These are phyloP conservation scores for Sarcophaga peregrina DNA, from an alignment of 1,140 invertebrate species.

Conservation along the genomic window DNA sequence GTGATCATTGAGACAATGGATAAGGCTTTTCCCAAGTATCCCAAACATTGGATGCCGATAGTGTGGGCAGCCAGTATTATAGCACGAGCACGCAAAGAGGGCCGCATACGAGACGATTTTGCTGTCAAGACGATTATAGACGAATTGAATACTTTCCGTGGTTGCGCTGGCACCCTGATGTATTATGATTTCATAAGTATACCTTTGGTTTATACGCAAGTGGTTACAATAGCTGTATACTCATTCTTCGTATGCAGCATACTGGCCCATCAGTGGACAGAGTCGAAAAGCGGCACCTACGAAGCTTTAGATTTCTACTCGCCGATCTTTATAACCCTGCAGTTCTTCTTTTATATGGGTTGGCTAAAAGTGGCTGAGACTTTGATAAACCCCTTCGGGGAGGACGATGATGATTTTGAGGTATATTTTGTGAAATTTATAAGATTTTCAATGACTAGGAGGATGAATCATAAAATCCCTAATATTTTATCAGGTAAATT, in stretches of 20 bases:
- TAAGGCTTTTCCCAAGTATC: constrained; percentile 83
- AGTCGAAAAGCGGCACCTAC: constrained; percentile 59
- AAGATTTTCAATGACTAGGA: not conserved
- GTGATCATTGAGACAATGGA: constrained; percentile 83
- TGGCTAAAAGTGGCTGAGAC: constrained; percentile 88
- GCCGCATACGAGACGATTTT: constrained; percentile 90
- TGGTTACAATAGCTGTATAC: constrained; percentile 91
- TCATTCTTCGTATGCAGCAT: constrained; percentile 82
- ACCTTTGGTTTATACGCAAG: constrained; percentile 94
- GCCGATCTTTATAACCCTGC: constrained; percentile 82
- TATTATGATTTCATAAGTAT: constrained; percentile 93
- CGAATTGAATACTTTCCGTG: constrained; percentile 88
- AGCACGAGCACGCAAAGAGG: constrained; percentile 87
- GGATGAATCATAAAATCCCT: no score
- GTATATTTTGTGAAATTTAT: constrained; percentile 48
- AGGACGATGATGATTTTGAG: constrained; percentile 82
- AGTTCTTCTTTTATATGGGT: constrained; percentile 89
- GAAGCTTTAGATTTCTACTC: constrained; percentile 78
- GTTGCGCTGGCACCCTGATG: constrained; percentile 81
- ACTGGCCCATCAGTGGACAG: constrained; percentile 82
- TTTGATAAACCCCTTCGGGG: constrained; percentile 86
- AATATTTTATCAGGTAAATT: constrained; percentile 77
- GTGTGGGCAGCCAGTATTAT: constrained; percentile 94
- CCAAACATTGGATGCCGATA: constrained; percentile 95
- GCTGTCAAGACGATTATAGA: constrained; percentile 92